Conservation (phyloP, 2,113 vertebrate genomes). For the Rhinopomastus cyanomelas region DNA sequence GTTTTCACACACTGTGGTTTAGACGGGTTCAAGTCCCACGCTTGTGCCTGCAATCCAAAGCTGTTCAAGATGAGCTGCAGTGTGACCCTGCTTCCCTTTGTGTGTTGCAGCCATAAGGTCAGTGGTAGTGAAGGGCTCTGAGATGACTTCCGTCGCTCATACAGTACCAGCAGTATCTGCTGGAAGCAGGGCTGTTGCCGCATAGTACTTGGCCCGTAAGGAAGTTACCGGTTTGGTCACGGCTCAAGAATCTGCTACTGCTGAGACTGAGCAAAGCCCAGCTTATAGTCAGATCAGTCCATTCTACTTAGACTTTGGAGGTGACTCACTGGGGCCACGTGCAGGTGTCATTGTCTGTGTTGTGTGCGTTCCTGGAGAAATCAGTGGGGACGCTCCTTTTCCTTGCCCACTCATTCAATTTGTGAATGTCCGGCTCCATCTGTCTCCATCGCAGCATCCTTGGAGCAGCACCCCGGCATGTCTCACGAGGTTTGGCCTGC, state of each 20-base stretch:
- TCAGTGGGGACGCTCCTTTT: not conserved
- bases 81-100: not conserved
- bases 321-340: not conserved
- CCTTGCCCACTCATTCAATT: not conserved
- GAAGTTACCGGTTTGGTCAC: not conserved
- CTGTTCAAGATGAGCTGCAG: not conserved
- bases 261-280: not conserved
- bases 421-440: not conserved
- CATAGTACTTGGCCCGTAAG: not conserved
- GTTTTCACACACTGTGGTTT: not conserved
- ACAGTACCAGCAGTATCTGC: not conserved
- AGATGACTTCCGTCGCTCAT: not conserved
- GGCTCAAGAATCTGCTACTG: not conserved
- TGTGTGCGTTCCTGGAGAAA: not conserved
- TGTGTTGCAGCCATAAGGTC: not conserved
- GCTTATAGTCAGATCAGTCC: not conserved
- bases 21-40: not conserved
- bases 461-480: not conserved
- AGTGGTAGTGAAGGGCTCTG: not conserved
- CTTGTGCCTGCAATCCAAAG: not conserved
- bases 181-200: not conserved
- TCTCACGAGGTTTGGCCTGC: not conserved
- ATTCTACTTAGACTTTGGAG: not conserved
- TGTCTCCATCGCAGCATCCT: not conserved
- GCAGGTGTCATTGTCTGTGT: not conserved